Evolutionary conservation across 2,888 invertebrate species (phyloP).

Genomic region (Philhelius pedissequus): DNA sequence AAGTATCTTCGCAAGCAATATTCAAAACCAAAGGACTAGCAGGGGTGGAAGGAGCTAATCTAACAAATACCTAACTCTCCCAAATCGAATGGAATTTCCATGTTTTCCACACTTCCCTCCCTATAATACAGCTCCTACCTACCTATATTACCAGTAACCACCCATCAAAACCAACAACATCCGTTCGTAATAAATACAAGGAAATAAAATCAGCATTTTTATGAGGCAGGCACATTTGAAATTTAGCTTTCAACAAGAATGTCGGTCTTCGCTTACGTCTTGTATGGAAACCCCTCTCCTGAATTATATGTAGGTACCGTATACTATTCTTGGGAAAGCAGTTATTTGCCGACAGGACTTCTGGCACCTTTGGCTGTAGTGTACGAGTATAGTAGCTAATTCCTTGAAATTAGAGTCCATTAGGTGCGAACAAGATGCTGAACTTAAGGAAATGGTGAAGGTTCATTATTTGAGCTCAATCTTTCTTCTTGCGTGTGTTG

Average conservation of each 20-base stretch:
- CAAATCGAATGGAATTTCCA: constrained; percentile 61
- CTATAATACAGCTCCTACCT: background rate
- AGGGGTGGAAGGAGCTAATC: background rate
- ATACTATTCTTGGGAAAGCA: background rate
- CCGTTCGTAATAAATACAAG: constrained; percentile 65
- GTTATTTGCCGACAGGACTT: constrained; percentile 51
- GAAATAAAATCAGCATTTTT: constrained; percentile 68
- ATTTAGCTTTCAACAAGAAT: constrained; percentile 41
- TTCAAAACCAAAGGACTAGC: background rate
- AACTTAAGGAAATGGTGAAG: constrained; percentile 44
- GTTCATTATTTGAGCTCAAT: constrained; percentile 7
- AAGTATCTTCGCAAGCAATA: constrained; percentile 28
- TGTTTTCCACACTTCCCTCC: constrained; percentile 39
- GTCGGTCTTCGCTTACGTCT: background rate
- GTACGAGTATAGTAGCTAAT: no score
- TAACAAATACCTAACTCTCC: constrained; percentile 29
- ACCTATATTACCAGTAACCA: background rate
- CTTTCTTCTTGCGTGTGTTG: background rate
- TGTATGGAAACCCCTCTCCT: background rate
- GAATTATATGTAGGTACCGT: background rate
- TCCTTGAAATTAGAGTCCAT: constrained; percentile 66
- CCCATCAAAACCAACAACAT: constrained; percentile 44
- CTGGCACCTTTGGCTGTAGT: constrained; percentile 57
- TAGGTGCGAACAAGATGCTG: constrained; percentile 65
- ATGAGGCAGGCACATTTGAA: constrained; percentile 61